Evolutionary conservation across 2,888 invertebrate genomes (phyloP).

Genomic region (Luperina nickerlii): DNA sequence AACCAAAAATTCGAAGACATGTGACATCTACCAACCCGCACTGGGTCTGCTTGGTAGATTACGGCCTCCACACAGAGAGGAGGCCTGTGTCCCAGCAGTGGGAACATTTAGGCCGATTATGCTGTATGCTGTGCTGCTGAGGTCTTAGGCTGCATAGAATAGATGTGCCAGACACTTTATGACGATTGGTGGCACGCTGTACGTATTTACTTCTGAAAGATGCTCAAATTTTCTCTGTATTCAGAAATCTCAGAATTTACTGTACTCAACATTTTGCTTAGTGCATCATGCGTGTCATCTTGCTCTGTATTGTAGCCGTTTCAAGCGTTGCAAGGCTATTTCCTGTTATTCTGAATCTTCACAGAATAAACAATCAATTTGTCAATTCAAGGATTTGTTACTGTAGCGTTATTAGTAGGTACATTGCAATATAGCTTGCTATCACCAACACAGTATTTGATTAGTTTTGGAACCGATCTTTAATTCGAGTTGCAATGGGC

Average conservation of each 20-base stretch:
- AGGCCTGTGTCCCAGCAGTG: no score
- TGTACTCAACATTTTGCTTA: not conserved
- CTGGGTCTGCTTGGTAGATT: no score
- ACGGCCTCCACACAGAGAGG: no score
- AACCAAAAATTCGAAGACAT: no score
- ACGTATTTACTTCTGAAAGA: not conserved
- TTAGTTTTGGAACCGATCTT: not conserved
- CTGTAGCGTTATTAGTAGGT: not conserved
- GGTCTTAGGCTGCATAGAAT: not conserved
- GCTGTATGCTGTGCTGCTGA: no score
- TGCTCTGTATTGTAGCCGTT: not conserved
- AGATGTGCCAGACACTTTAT: not conserved
- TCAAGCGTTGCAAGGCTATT: conserved; percentile 3
- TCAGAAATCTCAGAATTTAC: no score
- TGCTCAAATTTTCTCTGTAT: not conserved
- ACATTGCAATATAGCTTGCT: not conserved
- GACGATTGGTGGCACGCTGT: not conserved
- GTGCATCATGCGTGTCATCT: not conserved
- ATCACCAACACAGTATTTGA: not conserved
- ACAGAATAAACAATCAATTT: not conserved
- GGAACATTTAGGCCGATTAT: no score
- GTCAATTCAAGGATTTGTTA: not conserved
- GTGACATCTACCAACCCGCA: no score
- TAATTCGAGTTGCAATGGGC: not conserved
- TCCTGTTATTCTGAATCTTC: conserved; percentile 3